These are phyloP conservation scores for Plectropomus leopardus DNA, from an alignment of 2,113 vertebrate genomes.

Conservation along the genomic window DNA sequence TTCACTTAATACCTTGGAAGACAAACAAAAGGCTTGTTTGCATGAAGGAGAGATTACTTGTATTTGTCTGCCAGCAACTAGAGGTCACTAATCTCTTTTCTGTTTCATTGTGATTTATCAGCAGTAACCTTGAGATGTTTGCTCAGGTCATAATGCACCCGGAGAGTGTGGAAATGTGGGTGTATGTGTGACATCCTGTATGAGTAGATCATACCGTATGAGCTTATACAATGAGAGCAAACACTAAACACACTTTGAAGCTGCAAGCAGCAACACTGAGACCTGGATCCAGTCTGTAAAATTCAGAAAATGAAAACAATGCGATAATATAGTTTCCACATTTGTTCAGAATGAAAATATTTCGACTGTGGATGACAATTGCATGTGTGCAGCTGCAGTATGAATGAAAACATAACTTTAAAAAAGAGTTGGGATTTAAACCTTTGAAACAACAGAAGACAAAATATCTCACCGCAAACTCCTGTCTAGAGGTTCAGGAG, in stretches of 20 bases:
- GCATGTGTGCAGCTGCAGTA: no score
- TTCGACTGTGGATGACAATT: no score
- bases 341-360: not conserved
- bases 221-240: not conserved
- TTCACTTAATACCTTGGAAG: constrained; percentile 14
- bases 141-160: not conserved
- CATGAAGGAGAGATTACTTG: constrained; percentile 34
- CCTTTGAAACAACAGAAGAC: no score
- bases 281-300: not conserved
- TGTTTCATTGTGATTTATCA: constrained; percentile 12
- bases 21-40: constrained; percentile 51
- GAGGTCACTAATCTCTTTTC: constrained; percentile 38
- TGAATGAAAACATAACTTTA: no score
- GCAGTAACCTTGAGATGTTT: constrained; percentile 36
- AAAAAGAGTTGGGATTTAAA: no score
- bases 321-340: not conserved
- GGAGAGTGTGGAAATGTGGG: not conserved
- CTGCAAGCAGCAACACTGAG: not conserved
- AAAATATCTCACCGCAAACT: no score
- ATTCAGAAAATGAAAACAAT: no score
- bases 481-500: no score
- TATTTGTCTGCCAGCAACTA: constrained; percentile 24
- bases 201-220: not conserved
- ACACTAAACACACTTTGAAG: not conserved
- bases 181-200: no score